Base-by-base conservation (phyloP, 2,797 vertebrate genomes). In the Merluccius polli region DNA sequence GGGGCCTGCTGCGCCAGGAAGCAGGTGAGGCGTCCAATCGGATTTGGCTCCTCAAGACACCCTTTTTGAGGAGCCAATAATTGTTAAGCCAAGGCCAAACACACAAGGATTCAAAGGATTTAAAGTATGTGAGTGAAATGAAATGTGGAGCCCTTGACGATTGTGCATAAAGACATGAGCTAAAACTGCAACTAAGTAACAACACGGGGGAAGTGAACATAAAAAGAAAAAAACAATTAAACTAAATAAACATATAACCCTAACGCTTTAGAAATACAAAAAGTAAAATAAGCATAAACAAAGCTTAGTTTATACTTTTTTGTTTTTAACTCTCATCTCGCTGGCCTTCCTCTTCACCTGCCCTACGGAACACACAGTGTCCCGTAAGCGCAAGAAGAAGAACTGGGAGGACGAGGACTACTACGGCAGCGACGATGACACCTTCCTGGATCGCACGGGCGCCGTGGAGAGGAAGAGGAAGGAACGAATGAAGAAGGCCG, bases 321-420 rank as follows among this genome's bases (percentile, higher is more conserved):
- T 11, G 52, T 59, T 59, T 59, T n/a, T 7, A 59, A 59, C 52
- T 59, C 7, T 48, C 38, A 12, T 41, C 38, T 41, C 38, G 12
- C 16, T 41, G 38, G 38, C 38, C 44, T 48, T 29, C 1, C 13
- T n/a, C n/a, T 13, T 68, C 24, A 30, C 13, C 21, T 31, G 4
- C 44, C 59, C 44, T 33, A 9, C 31, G 30, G 1, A 71, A 1
- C 73, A n/a, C 74, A 1, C 84, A 99, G 97, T 98, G 73, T 98
- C 97, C 63, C 95, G 98, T 12, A 99, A 99, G 87, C 95, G 98
- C 73, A 98, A 95, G 88, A 94, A 95, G 83, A 99, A 98, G 88
- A 97, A 98, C 92, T 99, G 98, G 98, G 97, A 99, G 79, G 97
- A 97, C 7, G 96, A 98, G 81, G 98, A 99, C 81, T 99, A 95